Evolutionary conservation across 2,888 invertebrate species (phyloP).

Genomic region (Eupithecia dodoneata): DNA sequence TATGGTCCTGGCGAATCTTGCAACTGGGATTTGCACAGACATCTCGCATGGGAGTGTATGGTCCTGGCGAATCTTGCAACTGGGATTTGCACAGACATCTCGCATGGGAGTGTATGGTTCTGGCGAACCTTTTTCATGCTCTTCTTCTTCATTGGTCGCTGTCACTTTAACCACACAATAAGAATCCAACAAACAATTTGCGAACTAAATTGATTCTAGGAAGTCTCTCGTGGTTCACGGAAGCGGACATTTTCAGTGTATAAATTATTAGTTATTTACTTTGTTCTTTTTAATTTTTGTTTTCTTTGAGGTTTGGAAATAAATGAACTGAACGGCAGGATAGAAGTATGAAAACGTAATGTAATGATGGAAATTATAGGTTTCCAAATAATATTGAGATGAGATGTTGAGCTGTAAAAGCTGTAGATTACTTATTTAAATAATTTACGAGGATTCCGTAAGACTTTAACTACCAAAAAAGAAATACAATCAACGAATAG

Average conservation of each 20-base stretch:
- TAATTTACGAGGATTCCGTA: no score
- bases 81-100: no score
- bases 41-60: no score
- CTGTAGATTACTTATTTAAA: not conserved
- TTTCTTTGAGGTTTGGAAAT: not conserved
- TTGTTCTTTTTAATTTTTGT: constrained; percentile 1
- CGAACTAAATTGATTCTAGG: constrained; percentile 49
- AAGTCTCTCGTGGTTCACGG: constrained; percentile 38
- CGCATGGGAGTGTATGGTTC: not conserved
- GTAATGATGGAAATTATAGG: no score
- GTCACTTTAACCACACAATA: constrained; percentile 23
- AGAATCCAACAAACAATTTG: constrained; percentile 47
- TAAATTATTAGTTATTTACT: constrained; percentile 25
- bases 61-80: no score
- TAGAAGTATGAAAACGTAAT: no score
- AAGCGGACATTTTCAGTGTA: constrained; percentile 40
- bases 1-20: no score
- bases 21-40: no score
- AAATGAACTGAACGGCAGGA: not conserved
- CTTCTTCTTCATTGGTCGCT: constrained; percentile 19
- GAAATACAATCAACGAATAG: no score
- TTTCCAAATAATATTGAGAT: no score
- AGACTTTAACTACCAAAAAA: no score
- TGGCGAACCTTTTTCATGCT: not conserved
- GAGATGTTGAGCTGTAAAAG: no score